Conservation (phyloP, 1,140 invertebrate genomes). For the Ceratina australensis region DNA sequence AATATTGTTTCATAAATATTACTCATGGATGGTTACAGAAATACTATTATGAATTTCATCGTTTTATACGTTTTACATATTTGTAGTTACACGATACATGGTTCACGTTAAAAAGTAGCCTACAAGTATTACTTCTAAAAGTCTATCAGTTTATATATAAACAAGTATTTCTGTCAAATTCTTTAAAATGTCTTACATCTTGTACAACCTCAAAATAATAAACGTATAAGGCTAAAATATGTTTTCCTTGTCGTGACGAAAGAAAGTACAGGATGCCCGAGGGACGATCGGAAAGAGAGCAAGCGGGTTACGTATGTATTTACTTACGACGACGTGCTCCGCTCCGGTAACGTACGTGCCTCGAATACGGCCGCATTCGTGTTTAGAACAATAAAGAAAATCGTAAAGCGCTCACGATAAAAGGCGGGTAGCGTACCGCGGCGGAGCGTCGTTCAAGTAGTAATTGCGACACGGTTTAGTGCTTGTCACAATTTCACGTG, state of each 20-base stretch:
- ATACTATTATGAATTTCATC: no score
- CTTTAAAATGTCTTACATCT: no score
- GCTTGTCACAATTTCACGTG: conserved; percentile 53
- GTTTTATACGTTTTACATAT: no score
- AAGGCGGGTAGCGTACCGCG: conserved; percentile 35
- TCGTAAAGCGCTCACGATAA: conserved; percentile 34
- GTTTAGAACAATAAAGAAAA: conserved; percentile 53
- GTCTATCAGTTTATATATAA: no score
- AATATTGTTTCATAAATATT: no score
- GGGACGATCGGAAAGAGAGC: not conserved
- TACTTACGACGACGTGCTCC: not conserved
- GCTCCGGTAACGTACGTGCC: conserved; percentile 25
- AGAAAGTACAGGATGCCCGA: not conserved
- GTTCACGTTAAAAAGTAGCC: no score
- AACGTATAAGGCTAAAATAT: not conserved
- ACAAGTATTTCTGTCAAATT: no score
- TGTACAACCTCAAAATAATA: no score
- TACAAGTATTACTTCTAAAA: no score
- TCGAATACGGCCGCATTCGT: conserved; percentile 39
- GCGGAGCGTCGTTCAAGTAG: conserved; percentile 25
- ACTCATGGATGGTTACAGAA: no score
- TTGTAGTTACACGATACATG: no score
- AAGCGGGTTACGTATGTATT: not conserved
- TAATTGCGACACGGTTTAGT: conserved; percentile 60
- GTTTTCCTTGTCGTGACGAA: not conserved